Evolutionary conservation across 2,797 vertebrate genomes (phyloP), one percentile per base, ranked within the genome.

Genomic region (Eurystomus glaucurus): DNA sequence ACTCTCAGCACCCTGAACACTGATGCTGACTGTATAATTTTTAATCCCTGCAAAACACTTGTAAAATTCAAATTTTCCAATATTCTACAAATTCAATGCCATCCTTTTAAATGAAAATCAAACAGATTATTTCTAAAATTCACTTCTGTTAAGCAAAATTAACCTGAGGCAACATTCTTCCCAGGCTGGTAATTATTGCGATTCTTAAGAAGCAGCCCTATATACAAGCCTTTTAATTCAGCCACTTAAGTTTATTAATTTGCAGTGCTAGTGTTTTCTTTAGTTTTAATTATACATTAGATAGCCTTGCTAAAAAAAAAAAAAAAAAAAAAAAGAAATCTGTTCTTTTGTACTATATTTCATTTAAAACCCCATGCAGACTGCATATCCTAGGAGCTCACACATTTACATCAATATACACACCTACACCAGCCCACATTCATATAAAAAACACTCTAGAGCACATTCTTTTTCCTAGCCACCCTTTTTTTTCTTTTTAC

Each of bases 171-270:
- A 94, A 91, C 28, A 86, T 86, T 84, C 43, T 46, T 88, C 85
- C 62, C 76, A 46, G 89, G 48, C 90, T 68, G 45, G 33, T 81
- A 95, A 93, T 97, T 94, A 91, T 52, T 88, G 81, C 0, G 2
- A 60, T 48, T 90, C 61, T 71, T 57, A 50, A 93, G 37, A 45
- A 92, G 57, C 86, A 89, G 90, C 43, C 77, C 6, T 6, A 60
- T n/a, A 29, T 21, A 84, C 14, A 94, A 93, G 31, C 31, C 35
- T 66, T 95, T 91, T 80, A 94, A 91, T 87, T 93, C 61, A 89
- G 54, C 29, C 76, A 86, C 70, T 91, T 87, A 72, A 58, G 35
- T 93, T 88, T 51, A 92, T 91, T 95, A 80, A 84, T 97, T 86
- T 76, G 64, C 52, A 57, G 16, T 54, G 82, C 54, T 69, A 75